Evolutionary conservation across 2,888 invertebrate genomes (phyloP), one percentile per base, ranked within the genome.

Genomic region (Lissonota sp.): DNA sequence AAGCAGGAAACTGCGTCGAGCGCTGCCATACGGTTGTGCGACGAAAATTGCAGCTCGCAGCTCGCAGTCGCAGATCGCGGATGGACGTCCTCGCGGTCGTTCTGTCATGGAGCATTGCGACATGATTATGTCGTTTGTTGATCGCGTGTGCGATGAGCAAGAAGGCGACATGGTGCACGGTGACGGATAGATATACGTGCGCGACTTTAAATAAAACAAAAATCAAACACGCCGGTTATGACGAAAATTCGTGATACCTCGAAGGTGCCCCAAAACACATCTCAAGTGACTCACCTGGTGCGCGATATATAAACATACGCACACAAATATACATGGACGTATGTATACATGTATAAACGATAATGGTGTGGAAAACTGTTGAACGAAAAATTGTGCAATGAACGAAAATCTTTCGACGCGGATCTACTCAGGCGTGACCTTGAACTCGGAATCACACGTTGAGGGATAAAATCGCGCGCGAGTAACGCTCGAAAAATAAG

Each of bases 41-140:
- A 26, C 26, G 26, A 26, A 26, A 26, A 3, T 26, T 3, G 26
- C 3, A 1, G 26, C 26, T 26, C 77, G 83, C 86, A 86, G 87
- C 86, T 88, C 88, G 85, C 88, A n/a, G n/a, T n/a, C n/a, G n/a
- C 86, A 86, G 87, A 86, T 88, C 88, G 85, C 88, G 84, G 87
- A 88, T 86, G 88, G 88, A 86, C 84, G 87, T 87, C 80, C 86
- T 86, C 86, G 85, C 79, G 88, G 86, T 84, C 84, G 88, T 87
- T 86, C 86, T 86, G 87, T 88, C 88, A 86, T 87, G 86, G 88
- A 85, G 85, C 80, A 70, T 80, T 77, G 80, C 73, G 80, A 77
- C 58, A 73, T 63, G 73, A 77, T 73, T 80, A 77, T 80, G 80
- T 80, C 77, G 80, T 63, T 73, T 69, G 63, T 63, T 81, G 44